phyloP scores from a whole-genome alignment of 2,888 invertebrate genomes.

The Rotaria sp. region DNA sequence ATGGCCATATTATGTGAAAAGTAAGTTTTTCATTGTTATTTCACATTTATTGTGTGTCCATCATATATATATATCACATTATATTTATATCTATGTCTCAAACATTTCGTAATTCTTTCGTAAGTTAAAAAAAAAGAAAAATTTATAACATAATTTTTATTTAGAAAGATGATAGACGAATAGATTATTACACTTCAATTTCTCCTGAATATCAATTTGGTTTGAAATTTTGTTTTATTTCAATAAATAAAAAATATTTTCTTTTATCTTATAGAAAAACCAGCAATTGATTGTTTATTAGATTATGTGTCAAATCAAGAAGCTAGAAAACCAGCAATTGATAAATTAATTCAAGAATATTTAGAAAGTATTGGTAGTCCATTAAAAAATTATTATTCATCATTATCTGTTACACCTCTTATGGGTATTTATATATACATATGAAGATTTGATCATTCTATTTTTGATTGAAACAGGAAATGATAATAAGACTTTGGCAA shows the following conservation, averaged over 20 bases:
- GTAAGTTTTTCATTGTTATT: background rate
- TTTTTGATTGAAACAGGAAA: background rate
- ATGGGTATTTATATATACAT: background rate
- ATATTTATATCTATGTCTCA: background rate
- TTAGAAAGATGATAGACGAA: background rate
- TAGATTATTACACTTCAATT: background rate
- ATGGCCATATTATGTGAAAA: background rate
- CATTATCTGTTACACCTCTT: background rate
- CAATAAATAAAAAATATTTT: background rate
- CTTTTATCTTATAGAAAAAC: background rate
- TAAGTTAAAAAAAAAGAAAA: background rate
- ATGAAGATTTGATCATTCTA: background rate
- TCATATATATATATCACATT: background rate
- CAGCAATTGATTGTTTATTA: constrained; percentile 14
- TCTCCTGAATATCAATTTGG: constrained; percentile 11
- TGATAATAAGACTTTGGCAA: background rate
- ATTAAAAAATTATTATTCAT: background rate
- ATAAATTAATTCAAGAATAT: constrained; percentile 1
- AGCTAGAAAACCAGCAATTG: background rate
- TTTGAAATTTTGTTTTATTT: background rate
- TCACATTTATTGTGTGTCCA: background rate
- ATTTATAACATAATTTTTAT: background rate
- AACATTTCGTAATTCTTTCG: background rate
- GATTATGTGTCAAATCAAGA: background rate
- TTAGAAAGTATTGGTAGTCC: background rate